These are phyloP conservation scores for Apamea anceps DNA, from an alignment of 2,888 invertebrate genomes.

Conservation along the genomic window DNA sequence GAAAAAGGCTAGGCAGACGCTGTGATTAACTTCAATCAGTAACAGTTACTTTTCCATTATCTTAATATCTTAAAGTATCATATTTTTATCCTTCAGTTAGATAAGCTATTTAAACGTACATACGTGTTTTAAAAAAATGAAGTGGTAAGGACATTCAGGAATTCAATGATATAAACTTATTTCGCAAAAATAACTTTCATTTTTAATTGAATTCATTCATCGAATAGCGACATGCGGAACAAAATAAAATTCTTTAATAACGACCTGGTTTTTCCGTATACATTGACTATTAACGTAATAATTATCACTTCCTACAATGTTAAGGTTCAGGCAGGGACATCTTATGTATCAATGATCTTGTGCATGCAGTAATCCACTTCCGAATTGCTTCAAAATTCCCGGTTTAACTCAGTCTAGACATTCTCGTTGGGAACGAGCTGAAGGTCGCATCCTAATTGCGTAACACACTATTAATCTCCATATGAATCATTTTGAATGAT, in stretches of 20 bases:
- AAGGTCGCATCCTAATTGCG: too few relatives aligned
- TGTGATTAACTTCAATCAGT: neutral
- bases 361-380: neutral
- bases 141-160: neutral
- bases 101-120: neutral
- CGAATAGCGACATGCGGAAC: constrained; percentile 20
- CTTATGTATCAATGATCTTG: neutral
- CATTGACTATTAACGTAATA: neutral
- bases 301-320: constrained; percentile 20
- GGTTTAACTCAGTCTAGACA: neutral
- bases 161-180: neutral
- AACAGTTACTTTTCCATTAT: neutral
- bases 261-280: constrained; percentile 1
- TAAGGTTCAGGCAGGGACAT: neutral
- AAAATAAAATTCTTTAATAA: constrained; percentile 4
- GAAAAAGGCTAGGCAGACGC: neutral
- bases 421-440: neutral
- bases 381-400: neutral
- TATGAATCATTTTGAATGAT: too few relatives aligned
- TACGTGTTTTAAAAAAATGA: neutral
- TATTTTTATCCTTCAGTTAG: neutral
- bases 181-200: neutral
- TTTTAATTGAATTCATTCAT: neutral
- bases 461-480: too few relatives aligned
- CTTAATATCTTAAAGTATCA: too few relatives aligned